These are phyloP conservation scores for Pseudoatta argentina DNA, from an alignment of 1,140 invertebrate genomes.

Conservation along the genomic window DNA sequence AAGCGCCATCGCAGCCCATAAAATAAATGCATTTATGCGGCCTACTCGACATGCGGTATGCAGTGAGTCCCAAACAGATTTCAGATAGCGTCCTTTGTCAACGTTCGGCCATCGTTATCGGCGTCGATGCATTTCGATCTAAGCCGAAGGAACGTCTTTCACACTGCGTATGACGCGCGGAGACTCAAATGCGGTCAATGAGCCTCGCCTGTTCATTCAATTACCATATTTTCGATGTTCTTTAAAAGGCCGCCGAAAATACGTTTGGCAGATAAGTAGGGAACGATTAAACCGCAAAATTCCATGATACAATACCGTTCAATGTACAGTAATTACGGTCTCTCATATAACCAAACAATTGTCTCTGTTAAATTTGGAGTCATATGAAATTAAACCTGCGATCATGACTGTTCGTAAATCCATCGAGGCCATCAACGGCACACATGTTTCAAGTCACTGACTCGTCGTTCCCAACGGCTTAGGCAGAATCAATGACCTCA, in stretches of 20 bases:
- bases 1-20: constrained; percentile 53
- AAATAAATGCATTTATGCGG: constrained; percentile 82
- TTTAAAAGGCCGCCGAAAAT: constrained; percentile 30
- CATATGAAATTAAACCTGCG: neutral
- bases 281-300: constrained; percentile 29
- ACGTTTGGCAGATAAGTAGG: constrained; percentile 18
- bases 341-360: constrained; percentile 11
- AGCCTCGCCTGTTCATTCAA: constrained; percentile 54
- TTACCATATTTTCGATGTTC: constrained; percentile 69
- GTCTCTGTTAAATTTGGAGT: constrained; percentile 13
- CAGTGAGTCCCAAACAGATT: constrained; percentile 80
- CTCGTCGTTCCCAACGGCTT: constrained; percentile 17
- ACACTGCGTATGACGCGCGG: constrained; percentile 60
- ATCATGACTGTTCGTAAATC: constrained; percentile 44
- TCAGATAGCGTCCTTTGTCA: constrained; percentile 81
- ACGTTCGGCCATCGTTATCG: constrained; percentile 78
- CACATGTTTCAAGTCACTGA: constrained; percentile 50
- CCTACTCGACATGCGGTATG: constrained; percentile 76
- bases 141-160: constrained; percentile 66
- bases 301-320: neutral
- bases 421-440: neutral
- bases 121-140: constrained; percentile 80
- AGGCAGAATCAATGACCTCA: constrained; percentile 21
- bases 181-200: constrained; percentile 70
- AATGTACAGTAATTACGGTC: constrained; percentile 23